phyloP scores from a whole-genome alignment of 2,888 invertebrate genomes.

The Ormyrus rosae region DNA sequence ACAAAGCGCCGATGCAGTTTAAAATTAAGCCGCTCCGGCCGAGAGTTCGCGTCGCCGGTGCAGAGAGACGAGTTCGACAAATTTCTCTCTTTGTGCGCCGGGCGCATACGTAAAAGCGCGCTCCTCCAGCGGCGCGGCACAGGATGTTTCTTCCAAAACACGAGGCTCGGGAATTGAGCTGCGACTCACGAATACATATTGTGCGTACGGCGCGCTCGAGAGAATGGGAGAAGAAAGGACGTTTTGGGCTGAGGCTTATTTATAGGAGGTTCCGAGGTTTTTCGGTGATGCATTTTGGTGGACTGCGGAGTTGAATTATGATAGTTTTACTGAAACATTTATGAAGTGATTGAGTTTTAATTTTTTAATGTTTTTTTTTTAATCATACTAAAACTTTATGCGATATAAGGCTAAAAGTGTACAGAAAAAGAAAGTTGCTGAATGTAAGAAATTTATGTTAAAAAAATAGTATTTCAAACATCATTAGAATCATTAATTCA shows the following conservation, averaged over 20 bases:
- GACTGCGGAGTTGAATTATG: too few relatives aligned
- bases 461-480: too few relatives aligned
- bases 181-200: constrained; percentile 25
- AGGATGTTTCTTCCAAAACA: not conserved
- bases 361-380: too few relatives aligned
- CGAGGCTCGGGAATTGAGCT: constrained; percentile 4
- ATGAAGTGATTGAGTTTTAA: too few relatives aligned
- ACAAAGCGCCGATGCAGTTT: too few relatives aligned
- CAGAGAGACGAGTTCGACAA: not conserved
- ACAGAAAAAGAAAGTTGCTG: too few relatives aligned
- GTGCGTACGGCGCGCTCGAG: not conserved
- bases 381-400: too few relatives aligned
- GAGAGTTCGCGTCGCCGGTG: not conserved
- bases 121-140: not conserved
- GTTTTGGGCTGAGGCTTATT: not conserved
- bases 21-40: not conserved
- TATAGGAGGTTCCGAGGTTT: not conserved
- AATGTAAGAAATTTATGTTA: too few relatives aligned
- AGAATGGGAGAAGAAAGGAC: too few relatives aligned
- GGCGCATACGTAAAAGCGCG: constrained; percentile 23
- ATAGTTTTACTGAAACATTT: too few relatives aligned
- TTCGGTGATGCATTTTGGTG: not conserved
- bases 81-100: not conserved
- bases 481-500: too few relatives aligned
- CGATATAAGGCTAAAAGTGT: too few relatives aligned